Base-by-base conservation (phyloP, 2,113 vertebrate species). In the Cisticola juncidis region DNA sequence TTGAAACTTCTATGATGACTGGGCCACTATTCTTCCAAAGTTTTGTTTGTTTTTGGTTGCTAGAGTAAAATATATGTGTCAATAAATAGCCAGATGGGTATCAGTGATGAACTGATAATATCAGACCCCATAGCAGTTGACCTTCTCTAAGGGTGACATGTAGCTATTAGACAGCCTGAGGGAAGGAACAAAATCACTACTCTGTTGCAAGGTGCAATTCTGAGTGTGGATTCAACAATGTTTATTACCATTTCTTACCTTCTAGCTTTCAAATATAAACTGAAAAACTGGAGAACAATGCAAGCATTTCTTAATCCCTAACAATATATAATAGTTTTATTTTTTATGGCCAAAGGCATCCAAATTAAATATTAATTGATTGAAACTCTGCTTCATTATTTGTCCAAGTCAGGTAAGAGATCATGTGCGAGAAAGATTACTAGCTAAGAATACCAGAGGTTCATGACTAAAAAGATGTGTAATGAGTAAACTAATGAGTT, bases 51-150 rank as follows among this genome's bases (percentile, higher is more conserved):
- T 91, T 94, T 91, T 58, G 17, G 40, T 93, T 94, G 35, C 58
- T 88, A 47, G 66, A 93, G 48, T 53, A 64, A 62, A 94, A 92
- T 94, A 82, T 95, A 90, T 70, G 45, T 86, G 95, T 91, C 87
- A 73, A 58, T 95, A 95, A 95, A 88, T 64, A 95, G 79, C 76
- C 84, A 95, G 90, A 93, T 95, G 84, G 72, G 24, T 88, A 86
- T 88, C 94, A 56, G 45, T 47, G 90, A 81, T 94, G 90, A 85
- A 85, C 50, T 14, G 94, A 96, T 94, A 91, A 36, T 93, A 95
- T 90, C 92, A 94, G 87, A 73, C 64, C 81, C 89, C 45, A 62
- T 70, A 90, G 94, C 81, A 69, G 50, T 33, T 95, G 93, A 96
- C 94, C 94, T 96, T 85, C 94, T 69, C 62, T 66, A 70, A 88